A percentile compares a stretch with the other conserved stretches of the same genome.
Conservation (phyloP, 92 coral and sea anemone genomes). For the Pocillopora grandis region DNA sequence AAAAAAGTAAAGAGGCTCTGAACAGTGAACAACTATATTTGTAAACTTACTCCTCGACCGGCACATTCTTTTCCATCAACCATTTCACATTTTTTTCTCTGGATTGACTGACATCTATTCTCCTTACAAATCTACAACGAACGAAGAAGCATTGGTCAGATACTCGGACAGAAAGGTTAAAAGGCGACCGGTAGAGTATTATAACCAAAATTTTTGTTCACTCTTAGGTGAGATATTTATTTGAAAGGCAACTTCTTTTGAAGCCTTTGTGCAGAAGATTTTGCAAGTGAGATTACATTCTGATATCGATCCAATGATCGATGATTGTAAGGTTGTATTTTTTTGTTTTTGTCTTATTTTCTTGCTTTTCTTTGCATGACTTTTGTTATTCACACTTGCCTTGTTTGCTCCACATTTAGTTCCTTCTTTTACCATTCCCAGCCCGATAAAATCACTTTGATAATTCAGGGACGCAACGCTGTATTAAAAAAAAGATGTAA, state of each 20-base stretch:
- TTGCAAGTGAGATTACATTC: too few relatives aligned
- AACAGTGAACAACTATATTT: too few relatives aligned
- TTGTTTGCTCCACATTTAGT: constrained; percentile 69
- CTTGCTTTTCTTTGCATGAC: neutral
- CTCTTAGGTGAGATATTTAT: too few relatives aligned
- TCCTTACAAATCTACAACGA: constrained; percentile 46
- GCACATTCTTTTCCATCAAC: constrained; percentile 59
- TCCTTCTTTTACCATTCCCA: constrained; percentile 72
- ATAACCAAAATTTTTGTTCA: too few relatives aligned
- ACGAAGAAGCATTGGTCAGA: neutral
- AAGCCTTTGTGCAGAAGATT: too few relatives aligned
- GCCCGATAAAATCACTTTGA: constrained; percentile 32
- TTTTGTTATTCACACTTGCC: constrained; percentile 17
- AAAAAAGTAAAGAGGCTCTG: too few relatives aligned
- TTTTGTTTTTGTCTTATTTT: neutral
- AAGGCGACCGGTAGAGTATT: too few relatives aligned
- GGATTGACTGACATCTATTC: constrained; percentile 44
- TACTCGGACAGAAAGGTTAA: too few relatives aligned
- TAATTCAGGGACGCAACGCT: constrained; percentile 35
- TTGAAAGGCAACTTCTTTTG: too few relatives aligned
- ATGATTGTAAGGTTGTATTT: neutral
- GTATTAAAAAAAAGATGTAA: neutral
- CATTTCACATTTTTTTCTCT: constrained; percentile 38
- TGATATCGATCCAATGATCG: too few relatives aligned
- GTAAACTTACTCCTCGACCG: constrained; percentile 60